Percentiles rank a stretch among this genome's conserved stretches.
Evolutionary conservation across 1,140 invertebrate genomes (phyloP).

Genomic region (Macrosteles quadrilineatus): DNA sequence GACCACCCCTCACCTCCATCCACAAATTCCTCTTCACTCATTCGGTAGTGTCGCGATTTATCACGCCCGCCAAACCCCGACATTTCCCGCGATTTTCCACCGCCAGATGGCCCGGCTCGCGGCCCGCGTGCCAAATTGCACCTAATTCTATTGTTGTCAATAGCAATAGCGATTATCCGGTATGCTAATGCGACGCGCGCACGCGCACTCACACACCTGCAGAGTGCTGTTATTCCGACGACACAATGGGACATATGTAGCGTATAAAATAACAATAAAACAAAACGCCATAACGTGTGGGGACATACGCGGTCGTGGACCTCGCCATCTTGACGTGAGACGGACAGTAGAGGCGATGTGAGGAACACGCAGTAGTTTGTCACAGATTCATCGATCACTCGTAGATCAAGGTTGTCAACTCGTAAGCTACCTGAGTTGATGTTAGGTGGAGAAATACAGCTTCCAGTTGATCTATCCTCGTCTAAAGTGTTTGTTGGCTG

Average conservation of each 20-base stretch:
- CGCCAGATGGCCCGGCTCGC: background rate
- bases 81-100: too few species aligned
- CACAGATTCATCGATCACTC: too few species aligned
- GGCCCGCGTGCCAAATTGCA: conserved; percentile 5
- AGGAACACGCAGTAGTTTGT: background rate
- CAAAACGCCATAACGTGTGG: conserved; percentile 21
- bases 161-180: conserved; percentile 3
- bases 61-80: too few species aligned
- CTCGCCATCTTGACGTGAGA: background rate
- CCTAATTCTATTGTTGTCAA: conserved; percentile 12
- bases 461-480: too few species aligned
- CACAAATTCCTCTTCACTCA: too few species aligned
- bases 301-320: conserved; percentile 1
- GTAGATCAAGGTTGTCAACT: too few species aligned
- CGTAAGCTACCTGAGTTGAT: too few species aligned
- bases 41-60: too few species aligned
- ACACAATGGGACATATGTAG: conserved; percentile 30
- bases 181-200: conserved; percentile 5
- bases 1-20: too few species aligned
- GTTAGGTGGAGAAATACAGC: too few species aligned
- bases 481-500: too few species aligned
- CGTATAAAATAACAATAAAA: conserved; percentile 31
- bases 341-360: background rate
- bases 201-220: background rate
- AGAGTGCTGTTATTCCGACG: background rate